Conservation (phyloP, 2,113 vertebrate species). For the Psophia crepitans region DNA sequence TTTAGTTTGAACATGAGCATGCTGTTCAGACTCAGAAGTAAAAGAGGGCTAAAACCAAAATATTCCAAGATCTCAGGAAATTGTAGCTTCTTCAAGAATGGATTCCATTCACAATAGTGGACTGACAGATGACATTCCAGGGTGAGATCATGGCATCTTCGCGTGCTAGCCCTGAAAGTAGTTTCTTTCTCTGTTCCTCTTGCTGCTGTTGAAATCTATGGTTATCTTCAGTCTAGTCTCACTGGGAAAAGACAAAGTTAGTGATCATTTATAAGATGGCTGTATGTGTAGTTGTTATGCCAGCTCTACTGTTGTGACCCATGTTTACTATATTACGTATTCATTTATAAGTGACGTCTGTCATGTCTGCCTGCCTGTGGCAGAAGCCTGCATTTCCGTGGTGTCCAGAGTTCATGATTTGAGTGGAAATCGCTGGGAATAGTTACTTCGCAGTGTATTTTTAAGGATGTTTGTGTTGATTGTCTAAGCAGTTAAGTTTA, state of each 20-base stretch:
- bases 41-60: not conserved
- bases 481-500: not conserved
- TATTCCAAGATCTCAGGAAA: not conserved
- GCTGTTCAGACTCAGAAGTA: not conserved
- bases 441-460: not conserved
- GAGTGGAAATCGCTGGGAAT: not conserved
- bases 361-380: not conserved
- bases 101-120: not conserved
- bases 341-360: not conserved
- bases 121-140: not conserved
- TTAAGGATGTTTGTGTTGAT: not conserved
- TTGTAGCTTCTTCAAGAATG: not conserved
- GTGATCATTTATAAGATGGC: not conserved
- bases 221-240: not conserved
- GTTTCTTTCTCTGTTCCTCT: not conserved
- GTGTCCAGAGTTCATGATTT: not conserved
- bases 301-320: not conserved
- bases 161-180: not conserved
- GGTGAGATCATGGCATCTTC: not conserved
- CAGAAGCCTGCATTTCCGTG: not conserved
- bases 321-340: not conserved
- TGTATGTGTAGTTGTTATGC: not conserved
- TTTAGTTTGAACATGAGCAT: not conserved
- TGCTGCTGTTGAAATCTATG: not conserved
- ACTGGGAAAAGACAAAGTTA: not conserved